Conservation (phyloP, 2,888 invertebrate species). For the Autographa gamma region DNA sequence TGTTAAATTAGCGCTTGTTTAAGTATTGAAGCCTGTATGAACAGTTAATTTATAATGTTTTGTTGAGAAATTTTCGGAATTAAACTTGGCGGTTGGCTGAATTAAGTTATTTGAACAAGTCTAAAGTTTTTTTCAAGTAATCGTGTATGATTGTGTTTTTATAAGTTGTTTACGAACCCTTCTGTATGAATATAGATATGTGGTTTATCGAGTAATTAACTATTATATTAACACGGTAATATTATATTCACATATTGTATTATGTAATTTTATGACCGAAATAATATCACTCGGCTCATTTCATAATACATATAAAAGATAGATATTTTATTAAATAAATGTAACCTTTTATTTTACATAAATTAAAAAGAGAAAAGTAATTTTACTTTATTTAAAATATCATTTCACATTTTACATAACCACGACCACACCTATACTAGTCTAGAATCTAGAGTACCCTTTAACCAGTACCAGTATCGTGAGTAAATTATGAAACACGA, state of each 20-base stretch:
- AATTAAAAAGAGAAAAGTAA: no score
- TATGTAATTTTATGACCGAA: no score
- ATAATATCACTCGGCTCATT: no score
- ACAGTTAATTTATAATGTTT: not conserved
- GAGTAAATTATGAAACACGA: constrained; percentile 2
- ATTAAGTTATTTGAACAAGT: not conserved
- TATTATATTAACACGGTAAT: no score
- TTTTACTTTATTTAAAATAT: not conserved
- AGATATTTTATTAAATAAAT: no score
- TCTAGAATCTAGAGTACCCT: not conserved
- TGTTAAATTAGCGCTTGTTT: constrained; percentile 59
- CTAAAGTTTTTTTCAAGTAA: not conserved
- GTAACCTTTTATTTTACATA: no score
- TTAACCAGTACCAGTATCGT: not conserved
- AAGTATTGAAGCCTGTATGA: constrained; percentile 23
- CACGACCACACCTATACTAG: not conserved
- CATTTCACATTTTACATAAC: not conserved
- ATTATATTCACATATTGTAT: no score
- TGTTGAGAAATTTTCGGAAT: not conserved
- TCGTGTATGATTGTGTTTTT: no score
- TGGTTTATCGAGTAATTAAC: no score
- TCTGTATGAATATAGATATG: no score
- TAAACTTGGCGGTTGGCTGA: not conserved
- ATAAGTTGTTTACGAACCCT: no score
- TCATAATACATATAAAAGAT: no score